Base-by-base conservation (phyloP, 2,888 invertebrate genomes). In the Leptodirus hochenwartii region DNA sequence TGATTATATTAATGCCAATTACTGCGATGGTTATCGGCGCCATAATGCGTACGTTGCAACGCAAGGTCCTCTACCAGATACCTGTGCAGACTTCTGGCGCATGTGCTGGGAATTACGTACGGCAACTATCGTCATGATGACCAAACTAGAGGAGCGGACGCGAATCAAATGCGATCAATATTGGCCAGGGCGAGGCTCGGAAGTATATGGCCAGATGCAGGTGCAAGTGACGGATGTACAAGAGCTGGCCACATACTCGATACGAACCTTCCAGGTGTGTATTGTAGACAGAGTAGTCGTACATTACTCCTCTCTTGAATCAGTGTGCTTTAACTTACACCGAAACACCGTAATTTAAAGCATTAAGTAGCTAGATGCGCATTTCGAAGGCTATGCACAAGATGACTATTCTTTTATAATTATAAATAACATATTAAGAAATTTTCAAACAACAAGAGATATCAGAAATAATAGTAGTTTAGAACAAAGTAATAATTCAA, bases 1-100 rank as follows among this genome's bases (percentile, higher is more conserved):
- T 40, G 96, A 98, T 54, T 99, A 99, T 53, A 93, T 98, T 44
- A 98, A 98, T 56, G 91, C 96, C 30, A 99, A 98, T 60, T 98
- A 91, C 55, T 95, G 96, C 58, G 98, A 98, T 57, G 98, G 98
- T 8, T 99, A 98, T 55, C 69, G 95, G 30, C 91, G 93, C 55
- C 90, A 91, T 51, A 95, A 95, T 52, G 95, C 95, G 3, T 98
- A 98, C 53, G 90, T 98, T 22, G 98, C 98, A 9, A 98, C 98
- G 17, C 98, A 95, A 64, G 98, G 96, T 15, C 96, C 98, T 4
- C 59, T 98, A 11, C 93, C 90, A 46, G 95, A 98, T 51, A 98
- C 98, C 1, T 90, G 95, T 45, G 76, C 77, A 4, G 98, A 98
- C 57, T 98, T 98, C 58, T 98, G 98, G 98, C 66, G 96, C 37